Percentiles rank a stretch among this genome's conserved stretches.
Conservation (phyloP, 1,140 invertebrate genomes). For the Trichomalopsis sarcophagae region DNA sequence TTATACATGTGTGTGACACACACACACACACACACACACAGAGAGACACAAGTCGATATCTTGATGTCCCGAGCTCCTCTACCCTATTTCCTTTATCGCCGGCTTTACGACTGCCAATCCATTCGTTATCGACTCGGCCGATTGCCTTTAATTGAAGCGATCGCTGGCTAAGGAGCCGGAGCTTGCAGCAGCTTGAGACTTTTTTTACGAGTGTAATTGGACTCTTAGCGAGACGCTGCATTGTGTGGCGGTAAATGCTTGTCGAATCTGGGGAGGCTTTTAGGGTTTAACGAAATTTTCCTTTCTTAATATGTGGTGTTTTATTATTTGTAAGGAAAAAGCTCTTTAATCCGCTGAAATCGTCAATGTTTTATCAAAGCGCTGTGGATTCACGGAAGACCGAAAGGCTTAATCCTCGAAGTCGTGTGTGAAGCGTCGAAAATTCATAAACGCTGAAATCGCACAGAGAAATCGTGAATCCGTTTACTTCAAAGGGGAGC, state of each 20-base stretch:
- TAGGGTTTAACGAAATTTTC: too few species aligned
- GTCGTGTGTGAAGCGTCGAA: too few species aligned
- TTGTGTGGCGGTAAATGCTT: background rate
- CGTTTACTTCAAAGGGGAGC: too few species aligned
- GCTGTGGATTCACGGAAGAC: too few species aligned
- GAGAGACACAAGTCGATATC: background rate
- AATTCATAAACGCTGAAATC: too few species aligned
- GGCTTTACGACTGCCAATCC: background rate
- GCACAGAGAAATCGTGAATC: too few species aligned
- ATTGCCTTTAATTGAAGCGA: background rate
- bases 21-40: too few species aligned
- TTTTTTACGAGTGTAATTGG: background rate
- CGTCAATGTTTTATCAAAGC: too few species aligned
- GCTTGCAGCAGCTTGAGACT: background rate
- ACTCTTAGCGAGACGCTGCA: background rate
- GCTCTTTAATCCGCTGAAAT: too few species aligned
- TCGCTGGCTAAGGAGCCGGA: background rate
- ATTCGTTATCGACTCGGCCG: background rate
- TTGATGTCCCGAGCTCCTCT: background rate
- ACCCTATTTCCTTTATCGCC: background rate
- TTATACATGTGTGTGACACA: background rate
- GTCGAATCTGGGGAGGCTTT: background rate
- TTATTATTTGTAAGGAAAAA: too few species aligned
- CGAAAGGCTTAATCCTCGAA: too few species aligned
- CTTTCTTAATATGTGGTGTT: too few species aligned